These are phyloP conservation scores for Centrocercus urophasianus DNA, from an alignment of 2,113 vertebrate genomes.

Conservation along the genomic window DNA sequence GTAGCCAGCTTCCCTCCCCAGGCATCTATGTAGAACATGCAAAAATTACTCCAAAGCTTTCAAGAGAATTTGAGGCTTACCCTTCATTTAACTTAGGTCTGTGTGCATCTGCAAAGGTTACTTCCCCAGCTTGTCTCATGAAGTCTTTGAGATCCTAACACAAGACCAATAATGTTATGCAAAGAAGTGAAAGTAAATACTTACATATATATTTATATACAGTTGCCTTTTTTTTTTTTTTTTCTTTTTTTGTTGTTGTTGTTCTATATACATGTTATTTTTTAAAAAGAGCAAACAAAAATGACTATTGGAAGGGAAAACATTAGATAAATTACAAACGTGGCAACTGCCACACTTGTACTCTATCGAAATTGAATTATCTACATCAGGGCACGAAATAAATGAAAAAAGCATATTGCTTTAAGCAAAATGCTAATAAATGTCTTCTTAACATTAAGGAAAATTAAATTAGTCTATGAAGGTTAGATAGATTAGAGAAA, in stretches of 20 bases:
- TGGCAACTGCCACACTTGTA: conserved; percentile 78
- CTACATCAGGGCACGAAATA: conserved; percentile 83
- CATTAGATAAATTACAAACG: conserved; percentile 82
- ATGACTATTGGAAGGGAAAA: conserved; percentile 83
- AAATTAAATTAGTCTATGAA: conserved; percentile 69
- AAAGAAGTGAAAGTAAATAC: conserved; percentile 18
- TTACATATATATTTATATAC: neutral
- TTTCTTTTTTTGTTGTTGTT: too few species aligned
- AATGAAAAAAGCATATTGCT: conserved; percentile 77
- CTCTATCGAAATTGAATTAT: conserved; percentile 77
- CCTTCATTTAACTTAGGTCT: conserved; percentile 96
- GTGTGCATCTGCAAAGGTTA: conserved; percentile 97
- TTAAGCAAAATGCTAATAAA: conserved; percentile 78
- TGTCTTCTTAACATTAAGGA: conserved; percentile 68
- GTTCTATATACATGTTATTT: neutral
- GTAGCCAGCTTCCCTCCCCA: neutral
- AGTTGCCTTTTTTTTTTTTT: neutral
- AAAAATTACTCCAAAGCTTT: neutral
- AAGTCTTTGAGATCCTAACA: conserved; percentile 99
- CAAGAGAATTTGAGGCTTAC: conserved; percentile 71
- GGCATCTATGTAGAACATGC: fast-evolving
- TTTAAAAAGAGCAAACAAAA: conserved; percentile 50
- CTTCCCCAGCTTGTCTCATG: conserved; percentile 99
- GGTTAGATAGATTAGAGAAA: conserved; percentile 4
- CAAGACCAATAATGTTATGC: conserved; percentile 78